phyloP scores from a whole-genome alignment of 2,113 vertebrate species.

The Gopherus evgoodei region DNA sequence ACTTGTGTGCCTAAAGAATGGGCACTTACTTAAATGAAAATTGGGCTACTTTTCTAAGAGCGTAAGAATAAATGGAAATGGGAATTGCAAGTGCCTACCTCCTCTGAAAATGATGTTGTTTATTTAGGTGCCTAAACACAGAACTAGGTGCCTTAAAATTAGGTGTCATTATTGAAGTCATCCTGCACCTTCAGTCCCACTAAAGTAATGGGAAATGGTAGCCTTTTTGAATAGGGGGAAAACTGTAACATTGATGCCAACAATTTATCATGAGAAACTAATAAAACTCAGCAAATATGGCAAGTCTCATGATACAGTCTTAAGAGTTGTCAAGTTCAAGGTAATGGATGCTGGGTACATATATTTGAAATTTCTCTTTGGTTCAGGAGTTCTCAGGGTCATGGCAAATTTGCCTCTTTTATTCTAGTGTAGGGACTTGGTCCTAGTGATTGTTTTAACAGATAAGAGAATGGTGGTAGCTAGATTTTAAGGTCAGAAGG shows the following conservation, averaged over 20 bases:
- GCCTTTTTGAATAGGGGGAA: not conserved
- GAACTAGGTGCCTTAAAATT: not conserved
- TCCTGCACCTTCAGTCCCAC: not conserved
- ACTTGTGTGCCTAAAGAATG: not conserved
- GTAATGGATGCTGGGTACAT: not conserved
- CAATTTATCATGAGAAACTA: not conserved
- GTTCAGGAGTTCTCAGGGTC: not conserved
- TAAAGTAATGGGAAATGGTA: not conserved
- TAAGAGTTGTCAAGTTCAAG: not conserved
- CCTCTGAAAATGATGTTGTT: not conserved
- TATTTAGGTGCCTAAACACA: not conserved
- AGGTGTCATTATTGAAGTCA: not conserved
- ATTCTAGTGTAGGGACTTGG: not conserved
- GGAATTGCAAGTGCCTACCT: not conserved
- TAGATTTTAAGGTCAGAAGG: not conserved
- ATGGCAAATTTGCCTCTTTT: not conserved
- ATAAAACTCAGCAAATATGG: not conserved
- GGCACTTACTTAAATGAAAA: not conserved
- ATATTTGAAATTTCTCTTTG: not conserved
- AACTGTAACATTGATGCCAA: not conserved
- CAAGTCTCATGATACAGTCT: not conserved
- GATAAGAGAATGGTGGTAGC: fast-evolving
- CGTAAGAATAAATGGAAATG: not conserved
- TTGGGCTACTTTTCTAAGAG: not conserved
- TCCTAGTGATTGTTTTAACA: not conserved